Conservation (phyloP, 1,140 invertebrate species). For the Drosophila tropicalis region DNA sequence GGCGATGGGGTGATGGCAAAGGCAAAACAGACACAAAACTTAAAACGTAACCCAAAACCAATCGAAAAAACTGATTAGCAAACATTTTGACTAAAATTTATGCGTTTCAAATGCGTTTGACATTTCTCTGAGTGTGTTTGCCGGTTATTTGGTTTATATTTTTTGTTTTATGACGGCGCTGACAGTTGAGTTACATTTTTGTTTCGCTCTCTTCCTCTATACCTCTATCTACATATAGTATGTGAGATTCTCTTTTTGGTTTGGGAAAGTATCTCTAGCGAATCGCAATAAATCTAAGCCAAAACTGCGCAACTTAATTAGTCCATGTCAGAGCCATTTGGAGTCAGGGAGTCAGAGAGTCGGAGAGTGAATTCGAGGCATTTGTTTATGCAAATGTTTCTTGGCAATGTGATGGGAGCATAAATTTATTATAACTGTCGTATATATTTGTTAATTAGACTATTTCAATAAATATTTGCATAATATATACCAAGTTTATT, state of each 20-base stretch:
- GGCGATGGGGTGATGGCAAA: constrained; percentile 7
- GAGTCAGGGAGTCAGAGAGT: background rate
- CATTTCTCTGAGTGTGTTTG: constrained; percentile 48
- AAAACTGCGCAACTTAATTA: constrained; percentile 72
- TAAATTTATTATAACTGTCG: constrained; percentile 58
- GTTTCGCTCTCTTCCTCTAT: constrained; percentile 13
- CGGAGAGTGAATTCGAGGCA: constrained; percentile 11
- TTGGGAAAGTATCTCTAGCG: constrained; percentile 65
- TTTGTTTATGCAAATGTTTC: constrained; percentile 10
- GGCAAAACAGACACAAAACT: background rate
- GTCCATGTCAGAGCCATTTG: constrained; percentile 62
- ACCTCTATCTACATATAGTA: too few species aligned
- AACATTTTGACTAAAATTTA: constrained; percentile 53
- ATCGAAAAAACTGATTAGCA: constrained; percentile 45
- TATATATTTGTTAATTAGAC: constrained; percentile 32
- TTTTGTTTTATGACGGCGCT: constrained; percentile 31
- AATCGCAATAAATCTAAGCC: constrained; percentile 64
- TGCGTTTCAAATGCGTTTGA: constrained; percentile 59
- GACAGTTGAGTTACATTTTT: constrained; percentile 47
- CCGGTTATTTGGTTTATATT: constrained; percentile 20
- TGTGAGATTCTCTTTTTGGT: too few species aligned
- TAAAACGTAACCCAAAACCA: constrained; percentile 3
- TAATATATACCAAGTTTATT: constrained; percentile 23
- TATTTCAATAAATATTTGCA: constrained; percentile 61
- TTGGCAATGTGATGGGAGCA: constrained; percentile 51